Percentiles rank a stretch among this genome's conserved stretches.
Evolutionary conservation across 2,113 vertebrate species (phyloP).

Genomic region (Xyrauchen texanus): DNA sequence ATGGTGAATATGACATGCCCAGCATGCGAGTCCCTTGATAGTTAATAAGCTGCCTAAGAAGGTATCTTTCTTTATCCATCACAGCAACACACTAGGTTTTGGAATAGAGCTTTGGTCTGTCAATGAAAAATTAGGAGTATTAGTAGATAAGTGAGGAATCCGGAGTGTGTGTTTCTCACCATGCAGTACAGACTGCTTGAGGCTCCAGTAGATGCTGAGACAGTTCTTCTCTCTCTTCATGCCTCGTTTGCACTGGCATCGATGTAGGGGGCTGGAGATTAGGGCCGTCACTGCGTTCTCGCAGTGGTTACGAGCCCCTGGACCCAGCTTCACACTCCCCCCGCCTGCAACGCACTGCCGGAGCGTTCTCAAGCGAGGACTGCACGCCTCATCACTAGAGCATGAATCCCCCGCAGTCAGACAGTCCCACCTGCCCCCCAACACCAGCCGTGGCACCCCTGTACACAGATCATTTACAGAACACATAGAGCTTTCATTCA

Average conservation of each 20-base stretch:
- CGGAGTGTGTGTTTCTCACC: slow-evolving; percentile 66
- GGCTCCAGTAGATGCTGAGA: slow-evolving; percentile 92
- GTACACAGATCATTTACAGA: slow-evolving; percentile 12
- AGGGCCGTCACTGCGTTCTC: slow-evolving; percentile 83
- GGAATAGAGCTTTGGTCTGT: no score
- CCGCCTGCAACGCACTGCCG: slow-evolving; percentile 90
- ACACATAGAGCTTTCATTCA: not conserved
- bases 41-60: no score
- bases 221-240: slow-evolving; percentile 96
- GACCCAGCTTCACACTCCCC: slow-evolving; percentile 86
- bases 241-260: slow-evolving; percentile 89
- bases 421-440: slow-evolving; percentile 78
- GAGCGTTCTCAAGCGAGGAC: slow-evolving; percentile 87
- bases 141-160: slow-evolving; percentile 10
- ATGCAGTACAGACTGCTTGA: slow-evolving; percentile 87
- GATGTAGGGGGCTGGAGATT: slow-evolving; percentile 85
- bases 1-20: no score
- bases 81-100: no score
- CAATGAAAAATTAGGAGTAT: not conserved
- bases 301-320: slow-evolving; percentile 85
- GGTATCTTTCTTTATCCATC: no score
- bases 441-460: slow-evolving; percentile 68
- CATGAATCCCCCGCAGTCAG: slow-evolving; percentile 86
- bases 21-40: no score
- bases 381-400: slow-evolving; percentile 85